A percentile compares a stretch with the other conserved stretches of the same genome.
phyloP scores from a whole-genome alignment of 2,113 vertebrate genomes.

The Notechis scutatus region DNA sequence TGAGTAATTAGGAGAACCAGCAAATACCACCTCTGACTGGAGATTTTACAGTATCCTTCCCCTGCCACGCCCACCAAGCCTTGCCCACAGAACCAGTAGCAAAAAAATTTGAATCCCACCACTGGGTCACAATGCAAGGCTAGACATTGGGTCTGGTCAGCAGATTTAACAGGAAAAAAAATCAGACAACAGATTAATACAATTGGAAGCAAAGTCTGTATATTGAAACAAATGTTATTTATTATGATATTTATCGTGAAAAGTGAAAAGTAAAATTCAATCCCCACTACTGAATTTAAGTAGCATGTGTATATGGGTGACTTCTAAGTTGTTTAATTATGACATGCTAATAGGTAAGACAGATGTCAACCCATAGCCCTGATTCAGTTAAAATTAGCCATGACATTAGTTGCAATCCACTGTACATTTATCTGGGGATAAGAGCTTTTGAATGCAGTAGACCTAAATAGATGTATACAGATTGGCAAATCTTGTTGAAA shows the following conservation, averaged over 20 bases:
- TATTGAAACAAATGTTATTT: not conserved
- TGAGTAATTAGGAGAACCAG: too few relatives aligned
- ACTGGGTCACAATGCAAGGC: not conserved
- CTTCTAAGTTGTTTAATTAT: not conserved
- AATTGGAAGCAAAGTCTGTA: not conserved
- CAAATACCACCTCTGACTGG: too few relatives aligned
- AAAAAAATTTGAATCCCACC: too few relatives aligned
- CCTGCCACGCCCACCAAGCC: too few relatives aligned
- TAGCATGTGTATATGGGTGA: not conserved
- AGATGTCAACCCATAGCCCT: not conserved
- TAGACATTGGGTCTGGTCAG: not conserved
- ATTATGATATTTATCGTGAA: slow-evolving; percentile 53
- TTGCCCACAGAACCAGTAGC: too few relatives aligned
- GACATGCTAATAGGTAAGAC: not conserved
- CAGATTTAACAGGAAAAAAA: not conserved
- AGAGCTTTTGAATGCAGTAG: not conserved
- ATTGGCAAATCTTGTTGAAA: not conserved
- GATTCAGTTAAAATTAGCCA: not conserved
- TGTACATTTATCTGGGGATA: not conserved
- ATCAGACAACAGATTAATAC: not conserved
- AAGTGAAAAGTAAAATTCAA: slow-evolving; percentile 15
- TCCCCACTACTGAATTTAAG: not conserved
- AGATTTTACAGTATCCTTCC: too few relatives aligned
- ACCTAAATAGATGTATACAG: not conserved
- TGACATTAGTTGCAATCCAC: not conserved